Percentiles rank a stretch among this genome's conserved stretches.
Conservation (phyloP, 2,888 invertebrate species). For the Ypsolopha scabrella region DNA sequence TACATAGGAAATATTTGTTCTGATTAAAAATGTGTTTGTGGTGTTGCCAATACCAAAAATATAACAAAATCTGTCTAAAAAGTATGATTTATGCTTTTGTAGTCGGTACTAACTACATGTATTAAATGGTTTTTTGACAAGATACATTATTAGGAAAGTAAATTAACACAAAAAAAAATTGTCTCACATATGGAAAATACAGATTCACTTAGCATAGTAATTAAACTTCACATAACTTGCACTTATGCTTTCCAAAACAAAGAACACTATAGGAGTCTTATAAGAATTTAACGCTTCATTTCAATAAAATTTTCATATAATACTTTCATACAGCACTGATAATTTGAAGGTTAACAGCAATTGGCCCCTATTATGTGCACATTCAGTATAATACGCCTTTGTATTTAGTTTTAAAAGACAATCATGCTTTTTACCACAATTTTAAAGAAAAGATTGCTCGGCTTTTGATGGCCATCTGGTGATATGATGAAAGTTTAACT, state of each 20-base stretch:
- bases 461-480: too few species aligned
- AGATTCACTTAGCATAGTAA: too few species aligned
- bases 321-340: constrained; percentile 18
- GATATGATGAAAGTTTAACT: too few species aligned
- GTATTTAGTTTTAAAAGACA: constrained; percentile 4
- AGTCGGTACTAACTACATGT: neutral
- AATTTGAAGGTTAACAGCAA: constrained; percentile 22
- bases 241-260: neutral
- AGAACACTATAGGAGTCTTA: neutral
- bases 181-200: too few species aligned
- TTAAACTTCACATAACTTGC: neutral
- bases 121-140: neutral
- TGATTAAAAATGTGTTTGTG: too few species aligned
- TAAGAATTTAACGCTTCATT: neutral
- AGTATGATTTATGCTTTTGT: neutral
- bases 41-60: too few species aligned
- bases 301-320: neutral
- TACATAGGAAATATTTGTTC: too few species aligned
- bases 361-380: constrained; percentile 19
- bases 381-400: constrained; percentile 18
- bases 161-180: too few species aligned
- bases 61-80: neutral
- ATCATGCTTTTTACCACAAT: neutral
- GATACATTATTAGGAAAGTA: too few species aligned
- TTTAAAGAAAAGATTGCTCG: too few species aligned